Evolutionary conservation across 2,113 vertebrate genomes (phyloP).

Genomic region (Lontra canadensis): DNA sequence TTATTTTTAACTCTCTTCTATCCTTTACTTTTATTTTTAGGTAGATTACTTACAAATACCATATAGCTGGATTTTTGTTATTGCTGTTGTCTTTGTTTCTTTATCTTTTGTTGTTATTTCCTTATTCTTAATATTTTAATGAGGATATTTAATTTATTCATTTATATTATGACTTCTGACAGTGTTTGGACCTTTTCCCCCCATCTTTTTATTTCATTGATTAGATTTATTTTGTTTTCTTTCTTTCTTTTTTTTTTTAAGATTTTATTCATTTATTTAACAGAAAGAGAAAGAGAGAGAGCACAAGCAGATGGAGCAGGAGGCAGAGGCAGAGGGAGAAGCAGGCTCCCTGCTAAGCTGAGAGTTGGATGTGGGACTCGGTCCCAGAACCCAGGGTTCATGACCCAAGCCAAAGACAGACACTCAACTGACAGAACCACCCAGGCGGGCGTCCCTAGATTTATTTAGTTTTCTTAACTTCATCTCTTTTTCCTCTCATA

Average conservation of each 20-base stretch:
- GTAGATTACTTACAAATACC: neutral
- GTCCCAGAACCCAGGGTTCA: no score
- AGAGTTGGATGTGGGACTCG: no score
- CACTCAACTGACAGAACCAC: no score
- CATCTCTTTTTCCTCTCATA: neutral
- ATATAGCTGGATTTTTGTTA: neutral
- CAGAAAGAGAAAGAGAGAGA: no score
- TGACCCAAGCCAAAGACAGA: no score
- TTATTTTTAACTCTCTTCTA: neutral
- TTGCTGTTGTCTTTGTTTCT: neutral
- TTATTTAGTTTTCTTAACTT: neutral
- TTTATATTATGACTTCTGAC: neutral
- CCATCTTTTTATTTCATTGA: neutral
- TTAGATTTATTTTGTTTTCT: neutral
- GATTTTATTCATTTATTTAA: no score
- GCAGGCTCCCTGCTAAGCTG: no score
- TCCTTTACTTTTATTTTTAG: conserved; percentile 26
- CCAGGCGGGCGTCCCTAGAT: neutral
- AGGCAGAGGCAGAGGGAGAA: no score
- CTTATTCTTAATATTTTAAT: neutral
- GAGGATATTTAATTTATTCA: neutral
- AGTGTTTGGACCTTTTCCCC: neutral
- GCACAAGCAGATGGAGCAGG: no score
- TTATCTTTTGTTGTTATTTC: neutral
- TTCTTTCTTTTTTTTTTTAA: no score